A percentile compares a stretch with the other conserved stretches of the same genome.
Evolutionary conservation across 1,140 invertebrate species (phyloP).

Genomic region (Caenorhabditis elegans): DNA sequence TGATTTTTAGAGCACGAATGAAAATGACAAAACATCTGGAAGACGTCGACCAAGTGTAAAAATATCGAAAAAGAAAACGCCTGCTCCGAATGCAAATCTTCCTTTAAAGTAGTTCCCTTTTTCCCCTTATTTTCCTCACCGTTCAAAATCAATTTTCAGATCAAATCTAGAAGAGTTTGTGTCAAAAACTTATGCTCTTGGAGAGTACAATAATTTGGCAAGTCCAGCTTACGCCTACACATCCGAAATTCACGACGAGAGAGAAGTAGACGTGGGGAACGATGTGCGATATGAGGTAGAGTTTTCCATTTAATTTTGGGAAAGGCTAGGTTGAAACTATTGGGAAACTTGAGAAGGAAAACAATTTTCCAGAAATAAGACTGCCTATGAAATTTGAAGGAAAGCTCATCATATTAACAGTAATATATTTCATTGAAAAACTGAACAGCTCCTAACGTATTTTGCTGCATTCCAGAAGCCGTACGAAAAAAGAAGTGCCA

Average conservation of each 20-base stretch:
- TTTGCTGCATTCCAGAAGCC: not conserved
- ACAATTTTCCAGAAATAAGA: too few relatives aligned
- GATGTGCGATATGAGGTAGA: not conserved
- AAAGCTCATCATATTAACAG: too few relatives aligned
- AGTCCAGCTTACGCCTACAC: not conserved
- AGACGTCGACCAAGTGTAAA: not conserved
- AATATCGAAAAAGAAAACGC: not conserved
- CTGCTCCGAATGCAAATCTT: not conserved
- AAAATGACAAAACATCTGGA: not conserved
- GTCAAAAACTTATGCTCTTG: not conserved
- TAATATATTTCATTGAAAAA: too few relatives aligned
- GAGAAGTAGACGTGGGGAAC: not conserved
- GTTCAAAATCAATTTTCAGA: not conserved
- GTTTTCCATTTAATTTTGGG: too few relatives aligned
- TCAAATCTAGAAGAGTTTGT: constrained; percentile 18
- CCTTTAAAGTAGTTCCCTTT: not conserved
- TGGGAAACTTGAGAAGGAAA: too few relatives aligned
- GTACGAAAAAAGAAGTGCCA: not conserved
- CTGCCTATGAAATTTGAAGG: too few relatives aligned
- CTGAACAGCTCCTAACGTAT: not conserved
- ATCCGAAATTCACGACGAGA: not conserved
- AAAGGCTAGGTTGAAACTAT: too few relatives aligned
- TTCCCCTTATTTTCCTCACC: too few relatives aligned
- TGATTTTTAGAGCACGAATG: not conserved
- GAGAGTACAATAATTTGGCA: not conserved